Conservation (phyloP, 2,113 vertebrate genomes). For the Notiomystis cincta region DNA sequence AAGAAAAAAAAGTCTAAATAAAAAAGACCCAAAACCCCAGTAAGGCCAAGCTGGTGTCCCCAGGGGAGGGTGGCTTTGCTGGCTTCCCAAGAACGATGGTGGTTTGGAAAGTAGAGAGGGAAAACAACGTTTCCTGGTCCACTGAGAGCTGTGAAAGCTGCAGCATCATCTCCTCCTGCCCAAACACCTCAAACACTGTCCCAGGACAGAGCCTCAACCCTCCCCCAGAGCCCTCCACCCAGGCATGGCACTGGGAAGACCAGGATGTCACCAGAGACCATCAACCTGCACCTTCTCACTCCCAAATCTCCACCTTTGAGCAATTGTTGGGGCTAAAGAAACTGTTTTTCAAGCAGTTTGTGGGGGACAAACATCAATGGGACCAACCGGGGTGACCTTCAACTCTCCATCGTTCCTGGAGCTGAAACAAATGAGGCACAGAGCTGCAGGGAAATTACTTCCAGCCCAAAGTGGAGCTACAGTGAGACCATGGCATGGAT, state of each 20-base stretch:
- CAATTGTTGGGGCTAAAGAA: neutral
- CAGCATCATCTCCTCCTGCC: neutral
- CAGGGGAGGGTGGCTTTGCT: neutral
- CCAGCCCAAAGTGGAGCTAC: neutral
- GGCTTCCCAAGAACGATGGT: neutral
- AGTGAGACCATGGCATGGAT: neutral
- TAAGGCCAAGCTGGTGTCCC: neutral
- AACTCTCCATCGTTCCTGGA: neutral
- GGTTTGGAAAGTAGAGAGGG: neutral
- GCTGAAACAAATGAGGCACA: neutral
- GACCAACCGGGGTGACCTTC: neutral
- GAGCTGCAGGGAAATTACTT: neutral
- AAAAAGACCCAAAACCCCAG: neutral
- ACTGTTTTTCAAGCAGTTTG: neutral
- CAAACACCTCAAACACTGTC: neutral
- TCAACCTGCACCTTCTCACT: rapidly evolving
- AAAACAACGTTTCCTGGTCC: neutral
- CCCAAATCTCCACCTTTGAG: rapidly evolving
- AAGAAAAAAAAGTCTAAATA: neutral
- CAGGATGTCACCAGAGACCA: neutral
- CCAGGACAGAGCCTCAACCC: neutral
- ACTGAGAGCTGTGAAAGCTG: neutral
- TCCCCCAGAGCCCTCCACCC: no score
- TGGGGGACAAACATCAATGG: neutral
- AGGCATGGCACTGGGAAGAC: rapidly evolving